Conservation (phyloP, 2,888 invertebrate species). For the Ophion ellenae region DNA sequence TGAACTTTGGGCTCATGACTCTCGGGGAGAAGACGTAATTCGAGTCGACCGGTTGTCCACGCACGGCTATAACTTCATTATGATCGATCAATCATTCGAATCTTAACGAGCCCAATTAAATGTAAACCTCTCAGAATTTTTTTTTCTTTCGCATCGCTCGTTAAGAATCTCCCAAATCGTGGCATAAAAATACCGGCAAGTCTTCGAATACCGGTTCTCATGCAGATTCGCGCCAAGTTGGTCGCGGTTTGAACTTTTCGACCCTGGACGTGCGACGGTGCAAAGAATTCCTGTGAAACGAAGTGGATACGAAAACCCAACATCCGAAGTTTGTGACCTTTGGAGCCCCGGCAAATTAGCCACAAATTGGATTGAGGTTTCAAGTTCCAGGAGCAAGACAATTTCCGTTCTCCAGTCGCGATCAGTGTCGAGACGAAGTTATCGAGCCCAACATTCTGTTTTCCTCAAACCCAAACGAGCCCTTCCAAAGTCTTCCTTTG, state of each 20-base stretch:
- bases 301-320: no score
- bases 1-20: background rate
- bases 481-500: no score
- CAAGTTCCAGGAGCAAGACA: no score
- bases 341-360: no score
- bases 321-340: no score
- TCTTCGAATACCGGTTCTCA: slow-evolving; percentile 17
- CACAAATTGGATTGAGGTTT: no score
- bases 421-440: no score
- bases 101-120: slow-evolving; percentile 23
- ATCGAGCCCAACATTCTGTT: no score
- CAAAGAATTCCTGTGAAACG: no score
- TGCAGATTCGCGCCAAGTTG: slow-evolving; percentile 11
- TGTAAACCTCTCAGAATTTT: background rate
- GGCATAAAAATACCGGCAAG: slow-evolving; percentile 11
- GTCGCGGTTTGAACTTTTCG: background rate
- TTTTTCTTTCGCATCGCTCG: slow-evolving; percentile 2
- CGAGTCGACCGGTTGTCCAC: background rate
- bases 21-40: background rate
- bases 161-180: slow-evolving; percentile 12
- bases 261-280: background rate
- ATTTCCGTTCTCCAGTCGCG: no score
- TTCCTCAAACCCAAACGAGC: no score
- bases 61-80: background rate
- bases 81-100: background rate